Conservation (phyloP, 2,113 vertebrate species). For the Hydrochoerus hydrochaeris region DNA sequence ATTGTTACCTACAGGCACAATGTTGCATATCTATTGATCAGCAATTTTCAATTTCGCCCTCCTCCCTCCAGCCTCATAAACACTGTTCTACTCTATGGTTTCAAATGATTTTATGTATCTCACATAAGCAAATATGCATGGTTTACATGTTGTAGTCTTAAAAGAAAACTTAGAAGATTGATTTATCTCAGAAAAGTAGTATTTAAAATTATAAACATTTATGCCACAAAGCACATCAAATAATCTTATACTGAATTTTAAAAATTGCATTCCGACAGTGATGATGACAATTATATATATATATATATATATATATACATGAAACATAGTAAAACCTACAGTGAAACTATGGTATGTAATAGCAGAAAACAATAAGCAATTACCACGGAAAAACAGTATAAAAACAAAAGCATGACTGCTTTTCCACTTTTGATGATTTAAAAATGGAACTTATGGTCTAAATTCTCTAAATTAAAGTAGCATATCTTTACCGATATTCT, state of each 20-base stretch:
- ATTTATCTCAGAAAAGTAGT: not conserved
- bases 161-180: not conserved
- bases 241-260: not conserved
- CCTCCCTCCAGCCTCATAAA: not conserved
- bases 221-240: not conserved
- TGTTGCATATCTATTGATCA: not conserved
- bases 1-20: not conserved
- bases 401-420: not conserved
- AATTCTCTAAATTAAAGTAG: not conserved
- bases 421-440: not conserved
- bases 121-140: not conserved
- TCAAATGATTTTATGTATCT: not conserved
- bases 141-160: not conserved
- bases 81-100: not conserved
- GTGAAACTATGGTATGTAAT: not conserved
- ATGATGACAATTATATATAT: not conserved
- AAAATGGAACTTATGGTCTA: not conserved
- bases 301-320: no score
- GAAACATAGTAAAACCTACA: not conserved
- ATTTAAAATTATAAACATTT: not conserved
- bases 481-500: not conserved
- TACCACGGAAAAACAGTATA: not conserved
- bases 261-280: not conserved
- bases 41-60: not conserved
- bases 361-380: not conserved